phyloP scores from a whole-genome alignment of 2,797 vertebrate genomes.

The Tragopan temminckii region DNA sequence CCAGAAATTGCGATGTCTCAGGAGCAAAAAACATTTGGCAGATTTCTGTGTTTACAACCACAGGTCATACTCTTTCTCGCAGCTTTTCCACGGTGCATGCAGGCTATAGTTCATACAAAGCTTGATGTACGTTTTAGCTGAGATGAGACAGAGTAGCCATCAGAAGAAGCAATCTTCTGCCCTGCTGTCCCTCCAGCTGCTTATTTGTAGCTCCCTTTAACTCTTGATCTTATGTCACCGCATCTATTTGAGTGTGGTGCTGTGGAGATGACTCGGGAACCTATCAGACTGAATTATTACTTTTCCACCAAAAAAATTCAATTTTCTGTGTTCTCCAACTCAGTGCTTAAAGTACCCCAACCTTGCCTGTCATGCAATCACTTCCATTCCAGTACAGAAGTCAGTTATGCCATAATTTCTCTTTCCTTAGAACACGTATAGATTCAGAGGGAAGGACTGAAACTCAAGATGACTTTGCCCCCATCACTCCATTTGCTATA shows the following conservation, averaged over 20 bases:
- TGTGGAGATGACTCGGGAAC: not conserved
- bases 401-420: not conserved
- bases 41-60: constrained; percentile 50
- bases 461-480: constrained; percentile 26
- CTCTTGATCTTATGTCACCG: not conserved
- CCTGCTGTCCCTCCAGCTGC: not conserved
- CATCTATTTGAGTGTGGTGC: not conserved
- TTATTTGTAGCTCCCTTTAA: not conserved
- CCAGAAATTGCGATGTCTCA: constrained; percentile 4
- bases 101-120: not conserved
- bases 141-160: not conserved
- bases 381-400: not conserved
- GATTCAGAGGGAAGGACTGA: not conserved
- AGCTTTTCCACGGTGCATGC: constrained; percentile 39
- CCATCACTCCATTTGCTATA: not conserved
- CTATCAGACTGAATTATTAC: not conserved
- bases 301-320: not conserved
- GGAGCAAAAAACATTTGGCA: constrained; percentile 32
- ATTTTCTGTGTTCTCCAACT: constrained; percentile 2
- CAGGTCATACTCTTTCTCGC: constrained; percentile 27
- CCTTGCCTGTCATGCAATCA: not conserved
- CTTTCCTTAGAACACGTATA: not conserved
- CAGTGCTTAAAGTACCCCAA: not conserved
- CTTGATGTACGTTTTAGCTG: constrained; percentile 19
- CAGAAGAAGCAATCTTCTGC: not conserved